Evolutionary conservation across 1,140 invertebrate species (phyloP), one percentile per base, ranked within the genome.

Genomic region (Teleogryllus occipitalis): DNA sequence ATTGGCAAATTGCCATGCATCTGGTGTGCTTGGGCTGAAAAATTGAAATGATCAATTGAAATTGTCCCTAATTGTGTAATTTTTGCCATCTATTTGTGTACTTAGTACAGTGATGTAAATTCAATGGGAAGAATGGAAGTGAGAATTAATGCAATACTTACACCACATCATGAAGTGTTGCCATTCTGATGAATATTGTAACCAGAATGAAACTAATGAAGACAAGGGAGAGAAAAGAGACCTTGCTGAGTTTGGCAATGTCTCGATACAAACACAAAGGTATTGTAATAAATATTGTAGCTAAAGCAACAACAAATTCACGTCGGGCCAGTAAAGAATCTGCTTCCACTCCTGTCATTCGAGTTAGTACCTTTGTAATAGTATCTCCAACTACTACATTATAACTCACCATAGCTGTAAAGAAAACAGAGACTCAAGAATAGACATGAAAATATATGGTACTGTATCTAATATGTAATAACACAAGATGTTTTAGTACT

Each of bases 341-440:
- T 81, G 88, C 89, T 78, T 87, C 82, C 76, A 92, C 86, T 76
- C 88, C 87, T 79, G 89, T 89, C 48, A 92, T 85, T 79, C 94
- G 88, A 8, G 92, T 87, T 49, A 96, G 86, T 6, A 96, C 93
- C 86, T 95, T 96, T 2, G 95, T 96, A 22, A 96, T 89, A 0
- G 95, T 96, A 85, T 97, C 95, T 47, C 95, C 95, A 27, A 96
- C 95, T 48, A 96, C 95, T 8, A 96, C 92, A 85, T 97, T 96
- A 85, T 97, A 96, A 75, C 94, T 95, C 48, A 96, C 93, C 94
- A 96, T 96, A 3, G 95, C 95, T 96, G 87, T 47, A 89, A 90
- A 85, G 75, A 80, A 83, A 81, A 82, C 47, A 79, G 81, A 79
- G 18, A 65, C 10, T 65, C 2, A 65, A 65, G 54, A 10, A 65